phyloP scores from a whole-genome alignment of 1,140 invertebrate species.

The Patella vulgata region DNA sequence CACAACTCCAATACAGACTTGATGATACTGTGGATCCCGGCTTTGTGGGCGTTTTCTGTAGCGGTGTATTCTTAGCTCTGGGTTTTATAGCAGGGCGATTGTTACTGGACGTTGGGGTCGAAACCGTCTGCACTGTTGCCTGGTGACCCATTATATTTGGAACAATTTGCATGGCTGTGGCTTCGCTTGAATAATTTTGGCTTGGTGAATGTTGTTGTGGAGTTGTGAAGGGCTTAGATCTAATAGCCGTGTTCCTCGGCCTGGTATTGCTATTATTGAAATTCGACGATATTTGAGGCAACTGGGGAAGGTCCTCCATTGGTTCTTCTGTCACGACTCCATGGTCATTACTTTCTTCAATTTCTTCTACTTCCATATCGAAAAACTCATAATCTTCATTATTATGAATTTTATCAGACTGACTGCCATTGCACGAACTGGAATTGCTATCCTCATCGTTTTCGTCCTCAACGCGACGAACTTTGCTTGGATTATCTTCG shows the following conservation, averaged over 20 bases:
- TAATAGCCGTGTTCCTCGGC: too few relatives aligned
- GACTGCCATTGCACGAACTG: not conserved
- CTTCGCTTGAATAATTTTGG: not conserved
- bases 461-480: conserved; percentile 23
- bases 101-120: not conserved
- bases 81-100: not conserved
- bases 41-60: conserved; percentile 19
- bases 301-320: too few relatives aligned
- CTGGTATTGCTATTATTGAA: too few relatives aligned
- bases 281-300: too few relatives aligned
- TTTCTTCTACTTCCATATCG: conserved; percentile 49
- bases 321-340: conserved; percentile 11
- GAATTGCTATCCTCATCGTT: conserved; percentile 15
- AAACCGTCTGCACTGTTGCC: not conserved
- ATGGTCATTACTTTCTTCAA: conserved; percentile 30
- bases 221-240: too few relatives aligned
- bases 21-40: conserved; percentile 32
- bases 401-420: conserved; percentile 7
- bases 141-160: not conserved
- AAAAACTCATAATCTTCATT: conserved; percentile 37
- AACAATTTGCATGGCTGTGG: not conserved
- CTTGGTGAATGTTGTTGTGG: too few relatives aligned
- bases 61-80: conserved; percentile 5
- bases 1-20: conserved; percentile 57
- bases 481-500: conserved; percentile 6